These are phyloP conservation scores for Oxyteleia sp. DNA, from an alignment of 2,888 invertebrate species.

Conservation along the genomic window DNA sequence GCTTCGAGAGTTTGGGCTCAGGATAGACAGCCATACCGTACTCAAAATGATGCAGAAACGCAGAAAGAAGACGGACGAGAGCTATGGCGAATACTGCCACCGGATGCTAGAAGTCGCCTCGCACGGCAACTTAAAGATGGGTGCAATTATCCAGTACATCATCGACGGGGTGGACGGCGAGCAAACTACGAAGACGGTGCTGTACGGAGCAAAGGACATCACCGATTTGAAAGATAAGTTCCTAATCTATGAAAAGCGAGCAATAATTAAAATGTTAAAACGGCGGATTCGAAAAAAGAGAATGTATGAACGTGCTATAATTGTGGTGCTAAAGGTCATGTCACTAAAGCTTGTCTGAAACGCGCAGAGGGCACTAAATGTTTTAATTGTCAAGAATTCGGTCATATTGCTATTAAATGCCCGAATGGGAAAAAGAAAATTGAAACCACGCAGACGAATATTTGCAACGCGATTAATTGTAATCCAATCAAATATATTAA, in stretches of 20 bases:
- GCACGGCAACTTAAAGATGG: not conserved
- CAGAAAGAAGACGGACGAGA: not conserved
- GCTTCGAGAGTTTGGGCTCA: not conserved
- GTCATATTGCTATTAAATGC: conserved; percentile 17
- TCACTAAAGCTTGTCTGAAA: conserved; percentile 12
- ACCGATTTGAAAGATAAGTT: not conserved
- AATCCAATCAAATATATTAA: no score
- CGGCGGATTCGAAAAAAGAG: not conserved
- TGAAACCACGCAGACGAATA: no score
- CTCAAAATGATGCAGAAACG: not conserved
- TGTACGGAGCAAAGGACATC: not conserved
- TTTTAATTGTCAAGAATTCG: conserved; percentile 34
- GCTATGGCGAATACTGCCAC: not conserved
- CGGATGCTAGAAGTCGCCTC: not conserved
- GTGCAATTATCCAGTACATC: not conserved
- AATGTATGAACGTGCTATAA: conserved; percentile 8
- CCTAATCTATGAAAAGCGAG: not conserved
- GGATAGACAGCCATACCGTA: not conserved
- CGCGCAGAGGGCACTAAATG: conserved; percentile 14
- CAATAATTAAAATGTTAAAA: no score
- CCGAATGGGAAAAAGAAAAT: not conserved
- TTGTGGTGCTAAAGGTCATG: conserved; percentile 25
- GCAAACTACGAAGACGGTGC: not conserved
- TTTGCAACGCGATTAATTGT: no score
- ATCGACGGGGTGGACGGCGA: no score